Base-by-base conservation (phyloP, 2,888 invertebrate genomes). In the Microctonus aethiopoides region DNA sequence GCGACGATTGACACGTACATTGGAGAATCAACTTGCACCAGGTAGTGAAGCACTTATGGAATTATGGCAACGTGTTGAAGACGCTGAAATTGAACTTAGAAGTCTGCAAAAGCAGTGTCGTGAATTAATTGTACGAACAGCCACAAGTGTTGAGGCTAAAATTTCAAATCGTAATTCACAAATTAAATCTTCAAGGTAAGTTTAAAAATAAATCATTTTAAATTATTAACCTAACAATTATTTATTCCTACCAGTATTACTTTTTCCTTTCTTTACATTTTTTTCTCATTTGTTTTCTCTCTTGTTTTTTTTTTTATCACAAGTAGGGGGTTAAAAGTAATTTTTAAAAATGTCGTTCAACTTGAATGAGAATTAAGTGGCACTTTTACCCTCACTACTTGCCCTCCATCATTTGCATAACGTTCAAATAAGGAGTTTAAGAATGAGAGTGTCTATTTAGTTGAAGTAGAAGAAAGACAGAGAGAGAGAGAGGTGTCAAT, bases 1-100 rank as follows among this genome's bases (percentile, higher is more conserved):
- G 70, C 87, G 92, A 39, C 90, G 92, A 69, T 86, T 93, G 51
- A 92, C 92, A 9, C 89, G 92, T 11, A 90, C 91, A 52, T 85
- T 93, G 78, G 93, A 93, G 81, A 89, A 90, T 1, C 91, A 91
- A 34, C 83, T 93, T 71, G 89, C 91, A 16, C 92, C 92, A 2
- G 91, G 91, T 78, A 92, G 92, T 63, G 90, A 90, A 5, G 92
- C 92, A 0, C 89, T 92, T 70, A 84, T 89, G 67, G 89, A 90
- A 77, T 91, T 93, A 82, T 89, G 91, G 80, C 91, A 91, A 89
- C 91, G 92, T 75, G 90, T 93, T 86, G 91, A 91, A 77, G 91
- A 91, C 78, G 92, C 93, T 9, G 93, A 93, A 83, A 90, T 89
- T 70, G 93, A 93, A 84, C 89, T 94, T 70, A 90, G 91, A 73